Percentiles rank a stretch among this genome's conserved stretches.
Conservation (phyloP, 2,888 invertebrate species). For the Thymelicus lineola region DNA sequence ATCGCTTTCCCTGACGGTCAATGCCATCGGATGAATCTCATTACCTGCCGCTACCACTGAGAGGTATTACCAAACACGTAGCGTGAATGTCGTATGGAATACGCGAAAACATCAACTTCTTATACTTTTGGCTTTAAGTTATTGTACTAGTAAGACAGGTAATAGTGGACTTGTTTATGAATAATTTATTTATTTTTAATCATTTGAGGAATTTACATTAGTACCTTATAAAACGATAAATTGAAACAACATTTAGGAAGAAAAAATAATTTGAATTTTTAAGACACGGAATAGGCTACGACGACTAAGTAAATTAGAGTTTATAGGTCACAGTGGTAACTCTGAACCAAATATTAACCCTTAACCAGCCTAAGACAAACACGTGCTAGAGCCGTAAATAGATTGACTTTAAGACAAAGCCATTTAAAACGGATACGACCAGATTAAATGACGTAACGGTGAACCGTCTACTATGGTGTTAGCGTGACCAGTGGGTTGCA, state of each 20-base stretch:
- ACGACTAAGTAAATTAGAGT: too few species aligned
- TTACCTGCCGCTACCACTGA: slow-evolving; percentile 42
- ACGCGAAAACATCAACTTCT: slow-evolving; percentile 15
- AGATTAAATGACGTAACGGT: slow-evolving; percentile 26
- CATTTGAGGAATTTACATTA: too few species aligned
- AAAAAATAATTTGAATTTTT: too few species aligned
- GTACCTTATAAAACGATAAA: too few species aligned
- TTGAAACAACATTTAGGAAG: too few species aligned
- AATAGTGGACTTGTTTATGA: too few species aligned
- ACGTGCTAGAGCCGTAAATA: too few species aligned
- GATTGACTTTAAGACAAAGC: slow-evolving; percentile 1
- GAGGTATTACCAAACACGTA: slow-evolving; percentile 20
- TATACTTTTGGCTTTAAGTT: not conserved
- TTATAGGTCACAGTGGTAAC: too few species aligned
- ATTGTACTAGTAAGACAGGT: not conserved
- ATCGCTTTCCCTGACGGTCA: slow-evolving; percentile 71
- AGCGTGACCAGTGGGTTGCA: slow-evolving; percentile 29
- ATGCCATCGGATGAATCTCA: slow-evolving; percentile 61
- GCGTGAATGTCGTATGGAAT: slow-evolving; percentile 26
- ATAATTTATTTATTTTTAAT: too few species aligned
- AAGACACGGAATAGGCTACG: too few species aligned
- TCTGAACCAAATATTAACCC: too few species aligned
- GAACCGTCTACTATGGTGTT: slow-evolving; percentile 16
- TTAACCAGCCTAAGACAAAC: too few species aligned
- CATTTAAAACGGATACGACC: not conserved